Conservation (phyloP, 2,113 vertebrate species). For the Cairina moschata region DNA sequence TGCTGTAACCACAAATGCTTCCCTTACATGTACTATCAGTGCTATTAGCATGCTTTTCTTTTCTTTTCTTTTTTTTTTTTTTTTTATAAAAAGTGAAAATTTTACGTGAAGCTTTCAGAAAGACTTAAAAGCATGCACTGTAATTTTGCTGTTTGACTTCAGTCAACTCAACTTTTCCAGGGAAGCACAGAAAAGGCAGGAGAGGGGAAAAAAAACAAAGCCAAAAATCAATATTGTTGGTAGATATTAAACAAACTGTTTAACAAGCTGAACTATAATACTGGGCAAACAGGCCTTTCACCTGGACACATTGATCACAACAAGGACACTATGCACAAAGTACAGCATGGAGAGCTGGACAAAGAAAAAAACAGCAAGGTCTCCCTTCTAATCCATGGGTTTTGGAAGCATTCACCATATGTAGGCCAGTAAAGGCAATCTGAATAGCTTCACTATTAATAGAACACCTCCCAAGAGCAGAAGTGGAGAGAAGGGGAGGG, state of each 20-base stretch:
- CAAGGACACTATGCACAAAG: slow-evolving; percentile 60
- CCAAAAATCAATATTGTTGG: slow-evolving; percentile 50
- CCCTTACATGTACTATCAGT: background rate
- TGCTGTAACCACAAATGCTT: background rate
- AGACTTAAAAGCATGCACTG: background rate
- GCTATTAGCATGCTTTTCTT: background rate
- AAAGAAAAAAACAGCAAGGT: background rate
- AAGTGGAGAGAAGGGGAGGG: background rate
- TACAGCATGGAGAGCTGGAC: background rate
- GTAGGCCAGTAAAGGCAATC: background rate
- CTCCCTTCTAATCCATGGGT: background rate
- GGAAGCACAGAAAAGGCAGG: background rate
- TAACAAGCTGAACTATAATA: slow-evolving; percentile 40
- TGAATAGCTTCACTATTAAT: background rate
- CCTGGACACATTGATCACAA: slow-evolving; percentile 29
- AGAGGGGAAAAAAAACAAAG: background rate
- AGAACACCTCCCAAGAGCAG: background rate
- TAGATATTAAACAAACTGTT: slow-evolving; percentile 53
- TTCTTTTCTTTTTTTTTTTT: background rate
- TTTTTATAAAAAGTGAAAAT: background rate
- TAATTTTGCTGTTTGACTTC: slow-evolving; percentile 28
- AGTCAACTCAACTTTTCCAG: slow-evolving; percentile 2
- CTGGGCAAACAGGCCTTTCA: slow-evolving; percentile 62
- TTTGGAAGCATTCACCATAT: background rate
- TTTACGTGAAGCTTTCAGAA: background rate